phyloP scores from a whole-genome alignment of 2,888 invertebrate genomes.

The Amblyjoppa proteus region DNA sequence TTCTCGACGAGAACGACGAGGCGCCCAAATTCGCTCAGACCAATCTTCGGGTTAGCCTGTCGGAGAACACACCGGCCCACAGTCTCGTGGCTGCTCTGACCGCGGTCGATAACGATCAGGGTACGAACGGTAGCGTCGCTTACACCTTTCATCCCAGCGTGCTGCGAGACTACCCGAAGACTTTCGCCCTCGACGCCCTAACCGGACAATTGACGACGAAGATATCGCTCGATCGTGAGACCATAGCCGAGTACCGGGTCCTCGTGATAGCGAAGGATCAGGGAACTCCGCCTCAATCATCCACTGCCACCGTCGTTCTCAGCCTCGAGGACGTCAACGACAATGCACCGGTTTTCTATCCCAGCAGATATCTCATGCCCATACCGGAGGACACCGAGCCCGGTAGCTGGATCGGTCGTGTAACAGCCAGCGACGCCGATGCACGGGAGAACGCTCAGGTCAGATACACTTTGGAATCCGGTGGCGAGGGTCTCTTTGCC shows the following conservation, averaged over 20 bases:
- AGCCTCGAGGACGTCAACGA: conserved; percentile 96
- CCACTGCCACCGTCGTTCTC: conserved; percentile 94
- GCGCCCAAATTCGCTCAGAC: conserved; percentile 93
- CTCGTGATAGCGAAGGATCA: conserved; percentile 96
- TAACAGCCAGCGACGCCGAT: conserved; percentile 94
- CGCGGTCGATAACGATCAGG: conserved; percentile 96
- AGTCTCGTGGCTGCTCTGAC: conserved; percentile 93
- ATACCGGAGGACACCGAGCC: conserved; percentile 89
- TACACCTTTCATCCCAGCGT: conserved; percentile 93
- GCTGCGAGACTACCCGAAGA: conserved; percentile 92
- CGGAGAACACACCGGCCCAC: conserved; percentile 92
- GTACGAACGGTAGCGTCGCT: conserved; percentile 96
- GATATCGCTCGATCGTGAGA: conserved; percentile 93
- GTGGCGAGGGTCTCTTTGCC: conserved; percentile 92
- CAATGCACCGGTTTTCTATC: conserved; percentile 96
- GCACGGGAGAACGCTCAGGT: conserved; percentile 95
- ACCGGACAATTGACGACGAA: conserved; percentile 94
- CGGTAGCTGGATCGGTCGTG: conserved; percentile 90
- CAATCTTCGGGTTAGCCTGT: conserved; percentile 90
- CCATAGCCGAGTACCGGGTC: conserved; percentile 91
- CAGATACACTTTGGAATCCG: conserved; percentile 92
- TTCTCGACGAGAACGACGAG: conserved; percentile 98
- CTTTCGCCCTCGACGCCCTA: conserved; percentile 93
- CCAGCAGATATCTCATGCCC: conserved; percentile 93
- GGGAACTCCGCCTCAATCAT: conserved; percentile 95